Evolutionary conservation across 2,797 vertebrate species (phyloP), one percentile per base, ranked within the genome.

Genomic region (Poecilia wingei): DNA sequence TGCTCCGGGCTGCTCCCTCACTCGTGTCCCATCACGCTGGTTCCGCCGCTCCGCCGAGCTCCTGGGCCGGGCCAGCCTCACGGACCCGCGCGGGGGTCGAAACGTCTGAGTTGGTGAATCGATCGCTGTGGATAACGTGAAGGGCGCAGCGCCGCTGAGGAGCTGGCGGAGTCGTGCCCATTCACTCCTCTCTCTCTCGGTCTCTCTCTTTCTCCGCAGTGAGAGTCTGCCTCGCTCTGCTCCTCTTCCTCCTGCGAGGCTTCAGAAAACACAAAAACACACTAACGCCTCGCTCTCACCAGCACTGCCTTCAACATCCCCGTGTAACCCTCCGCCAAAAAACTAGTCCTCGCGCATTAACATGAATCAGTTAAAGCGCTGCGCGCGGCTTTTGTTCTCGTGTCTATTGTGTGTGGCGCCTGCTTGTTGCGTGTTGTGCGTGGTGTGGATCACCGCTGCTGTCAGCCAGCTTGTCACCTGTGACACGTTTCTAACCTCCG

Each of bases 361-460:
- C 46, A 25, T 13, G 18, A 64, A 14, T 53, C 61, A 8, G 41
- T 36, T 49, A 20, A 45, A 59, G 78, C 66, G 61, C 77, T 33
- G 85, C 87, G 87, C 89, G 84, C 86, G 69, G 81, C 94, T 94
- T 90, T 95, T 95, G 95, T 95, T 94, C 94, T 91, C 49, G 80
- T 71, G 74, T 82, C 92, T 92, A 89, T 93, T 94, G 94, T 94
- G 91, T 81, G 79, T 25, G 64, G 74, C 47, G 64, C 18, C 18
- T 22, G 61, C 33, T 22, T 43, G 74, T 53, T 90, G 87, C 80
- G 80, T 46, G 82, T 3, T 57, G 83, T 66, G 90, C 78, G 84
- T 46, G 79, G 57, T 69, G 43, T 6, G 43, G 70, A 41, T 72
- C 61, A 9, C 18, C 72, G 3, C 31, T 75, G 75, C 36, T 73